Conservation (phyloP, 2,113 vertebrate genomes). For the Psilopogon haemacephalus region DNA sequence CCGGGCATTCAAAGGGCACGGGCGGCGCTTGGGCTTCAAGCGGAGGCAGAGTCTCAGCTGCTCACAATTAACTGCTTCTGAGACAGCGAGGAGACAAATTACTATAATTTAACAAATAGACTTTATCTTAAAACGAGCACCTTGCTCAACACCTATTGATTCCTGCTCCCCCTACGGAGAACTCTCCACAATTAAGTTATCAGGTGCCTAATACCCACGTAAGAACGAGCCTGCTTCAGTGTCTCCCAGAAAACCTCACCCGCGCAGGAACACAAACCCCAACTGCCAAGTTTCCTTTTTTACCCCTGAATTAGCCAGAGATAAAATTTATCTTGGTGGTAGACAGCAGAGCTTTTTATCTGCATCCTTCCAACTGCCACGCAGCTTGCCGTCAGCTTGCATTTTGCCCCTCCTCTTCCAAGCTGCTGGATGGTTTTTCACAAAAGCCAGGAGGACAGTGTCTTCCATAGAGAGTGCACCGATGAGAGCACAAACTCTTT, state of each 20-base stretch:
- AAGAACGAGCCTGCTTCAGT: constrained; percentile 38
- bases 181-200: constrained; percentile 67
- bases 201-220: constrained; percentile 62
- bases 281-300: constrained; percentile 22
- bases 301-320: constrained; percentile 20
- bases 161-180: constrained; percentile 22
- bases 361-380: neutral
- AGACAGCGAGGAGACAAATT: constrained; percentile 51
- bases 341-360: constrained; percentile 48
- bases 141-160: constrained; percentile 67
- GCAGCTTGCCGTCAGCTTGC: neutral
- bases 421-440: neutral
- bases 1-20: neutral
- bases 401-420: neutral
- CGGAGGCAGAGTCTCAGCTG: neutral
- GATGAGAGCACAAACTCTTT: neutral
- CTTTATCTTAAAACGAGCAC: constrained; percentile 64
- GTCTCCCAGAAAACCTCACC: constrained; percentile 13
- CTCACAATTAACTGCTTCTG: constrained; percentile 46
- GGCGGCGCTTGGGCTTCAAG: neutral
- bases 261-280: neutral
- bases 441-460: neutral
- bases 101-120: constrained; percentile 72
- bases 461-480: neutral
- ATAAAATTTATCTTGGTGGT: neutral